A percentile compares a stretch with the other conserved stretches of the same genome.
These are phyloP conservation scores for Alca torda DNA, from an alignment of 2,797 vertebrate genomes.

Conservation along the genomic window DNA sequence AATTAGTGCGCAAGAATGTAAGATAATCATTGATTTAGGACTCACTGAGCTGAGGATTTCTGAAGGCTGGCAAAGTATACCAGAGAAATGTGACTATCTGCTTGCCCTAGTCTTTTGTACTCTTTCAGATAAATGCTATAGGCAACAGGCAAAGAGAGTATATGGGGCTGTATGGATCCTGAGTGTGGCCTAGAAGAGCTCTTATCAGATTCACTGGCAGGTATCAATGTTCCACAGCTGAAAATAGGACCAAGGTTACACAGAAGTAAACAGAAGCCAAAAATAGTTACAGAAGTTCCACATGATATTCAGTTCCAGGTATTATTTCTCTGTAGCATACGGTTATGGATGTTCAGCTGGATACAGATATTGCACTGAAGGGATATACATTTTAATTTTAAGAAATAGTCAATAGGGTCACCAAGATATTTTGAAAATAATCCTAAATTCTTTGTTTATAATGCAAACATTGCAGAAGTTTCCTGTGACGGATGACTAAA, in stretches of 20 bases:
- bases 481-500: background rate
- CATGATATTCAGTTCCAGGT: background rate
- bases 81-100: background rate
- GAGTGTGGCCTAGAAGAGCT: background rate
- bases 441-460: background rate
- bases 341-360: background rate
- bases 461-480: background rate
- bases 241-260: conserved; percentile 10
- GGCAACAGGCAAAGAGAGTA: background rate
- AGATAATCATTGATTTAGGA: background rate
- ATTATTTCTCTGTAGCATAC: background rate
- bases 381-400: background rate
- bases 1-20: background rate
- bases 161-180: background rate
- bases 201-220: background rate
- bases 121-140: background rate
- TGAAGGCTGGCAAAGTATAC: background rate
- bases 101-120: background rate
- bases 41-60: background rate
- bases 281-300: background rate
- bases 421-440: background rate
- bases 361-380: background rate
- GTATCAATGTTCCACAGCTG: background rate
- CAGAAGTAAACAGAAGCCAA: background rate
- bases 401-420: background rate